A percentile compares a stretch with the other conserved stretches of the same genome.
phyloP scores from a whole-genome alignment of 2,113 vertebrate species.

The Eptesicus fuscus region DNA sequence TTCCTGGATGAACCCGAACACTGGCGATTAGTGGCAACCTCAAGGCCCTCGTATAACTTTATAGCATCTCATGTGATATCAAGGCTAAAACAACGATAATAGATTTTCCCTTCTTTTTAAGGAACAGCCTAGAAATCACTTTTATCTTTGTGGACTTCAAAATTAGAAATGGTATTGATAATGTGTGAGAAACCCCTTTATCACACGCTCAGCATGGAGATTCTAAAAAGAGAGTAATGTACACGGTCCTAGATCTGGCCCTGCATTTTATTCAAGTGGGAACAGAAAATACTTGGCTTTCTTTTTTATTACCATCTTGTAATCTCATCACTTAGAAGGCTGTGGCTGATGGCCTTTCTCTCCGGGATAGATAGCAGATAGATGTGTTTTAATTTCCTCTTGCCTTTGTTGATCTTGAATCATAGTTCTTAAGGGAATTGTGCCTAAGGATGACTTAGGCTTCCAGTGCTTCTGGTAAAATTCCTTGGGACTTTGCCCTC shows the following conservation, averaged over 20 bases:
- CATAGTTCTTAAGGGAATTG: neutral
- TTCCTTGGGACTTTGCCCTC: neutral
- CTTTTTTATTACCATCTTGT: neutral
- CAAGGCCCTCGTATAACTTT: neutral
- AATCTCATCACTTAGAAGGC: neutral
- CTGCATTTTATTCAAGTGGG: neutral
- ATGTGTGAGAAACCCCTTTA: neutral
- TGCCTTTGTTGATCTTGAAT: constrained; percentile 22
- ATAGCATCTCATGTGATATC: neutral
- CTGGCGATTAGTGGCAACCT: neutral
- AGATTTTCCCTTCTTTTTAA: neutral
- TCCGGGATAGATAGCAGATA: neutral
- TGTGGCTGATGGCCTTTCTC: neutral
- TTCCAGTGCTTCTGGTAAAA: constrained; percentile 1
- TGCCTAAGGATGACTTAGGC: neutral
- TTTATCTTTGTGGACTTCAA: neutral
- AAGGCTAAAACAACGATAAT: neutral
- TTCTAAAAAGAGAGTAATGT: neutral
- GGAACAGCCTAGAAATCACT: neutral
- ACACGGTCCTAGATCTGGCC: neutral
- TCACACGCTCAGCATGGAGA: neutral
- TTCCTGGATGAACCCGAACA: neutral
- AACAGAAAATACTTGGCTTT: neutral
- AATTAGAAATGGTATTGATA: neutral
- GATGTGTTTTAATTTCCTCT: neutral